Conservation (phyloP, 2,888 invertebrate genomes). For the Meta bourneti region DNA sequence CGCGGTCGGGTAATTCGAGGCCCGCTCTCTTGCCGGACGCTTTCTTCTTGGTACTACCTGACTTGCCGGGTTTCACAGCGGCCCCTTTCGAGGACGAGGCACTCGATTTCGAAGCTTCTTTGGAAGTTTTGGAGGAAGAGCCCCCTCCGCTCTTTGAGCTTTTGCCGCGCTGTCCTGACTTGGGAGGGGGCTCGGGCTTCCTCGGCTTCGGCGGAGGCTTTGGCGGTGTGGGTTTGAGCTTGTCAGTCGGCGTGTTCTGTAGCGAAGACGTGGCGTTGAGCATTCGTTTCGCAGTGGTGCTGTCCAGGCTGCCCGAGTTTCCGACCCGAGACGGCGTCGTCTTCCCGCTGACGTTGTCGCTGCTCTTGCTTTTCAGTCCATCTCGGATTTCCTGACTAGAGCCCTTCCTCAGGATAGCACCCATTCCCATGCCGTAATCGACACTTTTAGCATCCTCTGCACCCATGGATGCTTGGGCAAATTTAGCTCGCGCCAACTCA, state of each 20-base stretch:
- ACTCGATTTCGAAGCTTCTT: slow-evolving; percentile 18
- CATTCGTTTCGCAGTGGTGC: slow-evolving; percentile 94
- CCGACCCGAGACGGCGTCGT: slow-evolving; percentile 31
- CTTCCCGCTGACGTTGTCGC: slow-evolving; percentile 87
- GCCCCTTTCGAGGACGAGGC: slow-evolving; percentile 39
- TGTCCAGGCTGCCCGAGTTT: slow-evolving; percentile 84
- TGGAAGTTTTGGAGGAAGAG: slow-evolving; percentile 50
- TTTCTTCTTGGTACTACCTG: slow-evolving; percentile 68
- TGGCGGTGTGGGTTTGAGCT: slow-evolving; percentile 17
- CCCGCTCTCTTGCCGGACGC: slow-evolving; percentile 13
- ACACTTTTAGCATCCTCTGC: slow-evolving; percentile 82
- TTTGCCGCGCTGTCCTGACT: slow-evolving; percentile 64
- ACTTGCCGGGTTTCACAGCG: slow-evolving; percentile 73
- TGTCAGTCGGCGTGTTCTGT: not conserved
- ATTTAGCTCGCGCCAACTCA: slow-evolving; percentile 74
- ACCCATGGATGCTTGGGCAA: slow-evolving; percentile 62
- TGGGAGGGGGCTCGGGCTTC: slow-evolving; percentile 39
- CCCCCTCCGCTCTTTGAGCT: slow-evolving; percentile 55
- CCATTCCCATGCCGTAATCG: slow-evolving; percentile 82
- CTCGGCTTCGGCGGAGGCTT: slow-evolving; percentile 22
- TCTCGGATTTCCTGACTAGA: slow-evolving; percentile 68
- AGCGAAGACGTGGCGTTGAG: slow-evolving; percentile 89
- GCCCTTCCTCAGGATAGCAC: slow-evolving; percentile 58
- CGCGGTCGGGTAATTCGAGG: slow-evolving; percentile 66
- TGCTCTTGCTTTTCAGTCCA: slow-evolving; percentile 89